A percentile compares a stretch with the other conserved stretches of the same genome.
These are phyloP conservation scores for Gorsachius goisagi DNA, from an alignment of 2,113 vertebrate species.

Conservation along the genomic window DNA sequence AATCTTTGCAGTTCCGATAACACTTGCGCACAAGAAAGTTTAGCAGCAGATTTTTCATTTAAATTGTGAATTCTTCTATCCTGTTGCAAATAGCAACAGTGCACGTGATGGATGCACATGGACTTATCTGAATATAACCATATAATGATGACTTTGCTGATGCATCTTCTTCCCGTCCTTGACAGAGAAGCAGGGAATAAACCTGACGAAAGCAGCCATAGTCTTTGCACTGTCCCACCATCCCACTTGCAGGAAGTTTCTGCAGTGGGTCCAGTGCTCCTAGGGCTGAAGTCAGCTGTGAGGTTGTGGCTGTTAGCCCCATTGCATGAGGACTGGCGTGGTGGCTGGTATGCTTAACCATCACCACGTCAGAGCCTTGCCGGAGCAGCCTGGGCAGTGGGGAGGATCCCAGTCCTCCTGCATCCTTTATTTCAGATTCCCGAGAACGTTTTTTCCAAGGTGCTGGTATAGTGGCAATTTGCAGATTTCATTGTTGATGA, in stretches of 20 bases:
- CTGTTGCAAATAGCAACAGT: neutral
- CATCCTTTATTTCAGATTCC: neutral
- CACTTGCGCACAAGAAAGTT: neutral
- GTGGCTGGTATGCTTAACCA: neutral
- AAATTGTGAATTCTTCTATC: neutral
- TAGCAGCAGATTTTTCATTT: neutral
- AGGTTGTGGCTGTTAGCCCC: neutral
- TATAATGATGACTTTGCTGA: neutral
- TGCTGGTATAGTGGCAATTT: neutral
- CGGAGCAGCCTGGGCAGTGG: neutral
- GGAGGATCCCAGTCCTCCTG: neutral
- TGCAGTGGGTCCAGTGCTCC: neutral
- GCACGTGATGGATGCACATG: neutral
- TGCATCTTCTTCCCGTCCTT: neutral
- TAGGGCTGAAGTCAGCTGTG: neutral
- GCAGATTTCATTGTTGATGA: neutral
- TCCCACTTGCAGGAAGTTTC: neutral
- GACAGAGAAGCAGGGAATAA: neutral
- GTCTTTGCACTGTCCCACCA: neutral
- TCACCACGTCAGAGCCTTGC: rapidly evolving
- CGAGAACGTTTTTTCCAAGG: neutral
- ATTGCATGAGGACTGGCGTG: rapidly evolving
- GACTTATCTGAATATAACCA: neutral
- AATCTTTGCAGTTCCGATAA: neutral
- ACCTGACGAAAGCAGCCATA: neutral